phyloP scores from a whole-genome alignment of 2,888 invertebrate species.

The Drosophila kokeensis region DNA sequence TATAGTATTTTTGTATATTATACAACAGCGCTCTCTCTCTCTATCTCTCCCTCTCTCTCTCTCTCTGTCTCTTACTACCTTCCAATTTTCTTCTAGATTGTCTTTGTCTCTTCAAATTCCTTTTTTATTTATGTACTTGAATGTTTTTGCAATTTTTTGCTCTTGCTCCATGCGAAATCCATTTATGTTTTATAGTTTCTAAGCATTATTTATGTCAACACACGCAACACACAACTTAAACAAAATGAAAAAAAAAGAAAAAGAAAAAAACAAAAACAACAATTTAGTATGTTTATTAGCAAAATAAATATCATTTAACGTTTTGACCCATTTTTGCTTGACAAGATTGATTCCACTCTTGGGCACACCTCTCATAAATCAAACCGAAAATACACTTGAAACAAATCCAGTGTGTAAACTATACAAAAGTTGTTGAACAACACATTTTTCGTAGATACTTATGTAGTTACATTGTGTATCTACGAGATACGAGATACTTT shows the following conservation, averaged over 20 bases:
- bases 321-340: conserved; percentile 41
- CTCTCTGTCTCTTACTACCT: conserved; percentile 13
- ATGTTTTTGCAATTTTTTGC: conserved; percentile 43
- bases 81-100: conserved; percentile 10
- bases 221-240: conserved; percentile 63
- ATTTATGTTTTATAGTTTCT: conserved; percentile 78
- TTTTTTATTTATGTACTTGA: background rate
- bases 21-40: conserved; percentile 54
- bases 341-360: conserved; percentile 42
- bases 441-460: conserved; percentile 21
- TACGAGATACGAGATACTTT: conserved; percentile 54
- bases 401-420: conserved; percentile 49
- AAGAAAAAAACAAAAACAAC: conserved; percentile 46
- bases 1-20: conserved; percentile 69
- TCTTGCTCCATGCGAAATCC: conserved; percentile 59
- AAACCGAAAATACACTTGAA: conserved; percentile 27
- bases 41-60: background rate
- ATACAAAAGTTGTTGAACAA: conserved; percentile 54
- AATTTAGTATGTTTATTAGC: conserved; percentile 78
- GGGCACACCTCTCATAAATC: conserved; percentile 32
- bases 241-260: conserved; percentile 46
- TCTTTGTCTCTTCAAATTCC: background rate
- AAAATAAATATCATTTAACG: conserved; percentile 71
- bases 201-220: conserved; percentile 72
- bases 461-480: conserved; percentile 22